Evolutionary conservation across 2,797 vertebrate species (phyloP), one percentile per base, ranked within the genome.

Genomic region (Steatocranus sp.): DNA sequence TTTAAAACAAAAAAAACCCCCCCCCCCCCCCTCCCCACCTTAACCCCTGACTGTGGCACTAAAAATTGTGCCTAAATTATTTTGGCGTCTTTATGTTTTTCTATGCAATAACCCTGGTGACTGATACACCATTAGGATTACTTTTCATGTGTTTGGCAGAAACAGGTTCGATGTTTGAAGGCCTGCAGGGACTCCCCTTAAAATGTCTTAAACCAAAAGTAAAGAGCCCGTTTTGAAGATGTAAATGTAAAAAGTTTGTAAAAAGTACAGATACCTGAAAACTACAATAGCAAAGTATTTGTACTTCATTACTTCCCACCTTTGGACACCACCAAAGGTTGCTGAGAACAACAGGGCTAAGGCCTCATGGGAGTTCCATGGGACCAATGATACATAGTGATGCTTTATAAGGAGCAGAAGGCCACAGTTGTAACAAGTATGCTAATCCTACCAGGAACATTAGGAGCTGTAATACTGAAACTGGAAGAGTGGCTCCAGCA

Each of bases 131-230:
- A 8, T 25, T 53, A 8, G 50, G 7, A 53, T 14, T 53, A 3
- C 4, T 58, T 34, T 58, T 58, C 56, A 3, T 7, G 30, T 34
- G 30, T 11, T n/a, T 0, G 4, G 30, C 17, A n/a, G 10, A 61
- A 34, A 11, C 56, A 34, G 30, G 10, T 34, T 61, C 1, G 10
- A 61, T 61, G 17, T 11, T 61, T 61, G 17, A 34, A n/a, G 17
- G 17, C 17, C 56, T 61, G 17, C 56, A 61, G 1, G 0, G 30
- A 11, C 0, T 61, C 30, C 17, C 30, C 10, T 34, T 61, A n/a
- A 61, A 34, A 61, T 34, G 56, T 61, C 30, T 34, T 3, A n/a
- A 34, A 34, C 0, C 30, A 34, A 34, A 2, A 0, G 9, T 18
- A 32, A 58, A 1, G 9, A 7, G 54, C 17, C 56, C 0, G 1